phyloP scores from a whole-genome alignment of 1,140 invertebrate genomes.

The Chironomus tepperi region DNA sequence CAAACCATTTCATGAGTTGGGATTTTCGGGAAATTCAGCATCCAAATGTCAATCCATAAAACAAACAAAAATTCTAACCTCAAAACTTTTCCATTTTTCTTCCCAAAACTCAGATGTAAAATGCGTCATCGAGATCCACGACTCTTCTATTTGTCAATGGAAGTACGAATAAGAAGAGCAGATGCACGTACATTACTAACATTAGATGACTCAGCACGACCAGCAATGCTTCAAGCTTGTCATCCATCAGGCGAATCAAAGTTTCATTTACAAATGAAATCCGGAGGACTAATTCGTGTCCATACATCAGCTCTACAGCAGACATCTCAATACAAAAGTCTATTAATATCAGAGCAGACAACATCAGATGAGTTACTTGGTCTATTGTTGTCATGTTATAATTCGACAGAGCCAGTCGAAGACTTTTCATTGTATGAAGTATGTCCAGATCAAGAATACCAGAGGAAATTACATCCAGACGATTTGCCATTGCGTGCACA shows the following conservation, averaged over 20 bases:
- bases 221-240: slow-evolving; percentile 80
- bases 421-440: slow-evolving; percentile 85
- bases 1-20: not conserved
- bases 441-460: slow-evolving; percentile 52
- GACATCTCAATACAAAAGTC: slow-evolving; percentile 85
- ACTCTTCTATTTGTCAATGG: slow-evolving; percentile 90
- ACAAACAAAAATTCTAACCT: not conserved
- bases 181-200: slow-evolving; percentile 73
- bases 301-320: slow-evolving; percentile 84
- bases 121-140: slow-evolving; percentile 86
- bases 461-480: slow-evolving; percentile 76
- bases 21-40: no score
- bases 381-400: slow-evolving; percentile 77
- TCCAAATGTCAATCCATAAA: no score
- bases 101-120: slow-evolving; percentile 37
- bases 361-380: slow-evolving; percentile 83
- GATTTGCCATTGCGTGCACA: slow-evolving; percentile 78
- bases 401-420: slow-evolving; percentile 69
- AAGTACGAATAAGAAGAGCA: slow-evolving; percentile 72
- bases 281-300: slow-evolving; percentile 79
- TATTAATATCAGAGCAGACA: slow-evolving; percentile 79
- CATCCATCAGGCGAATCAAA: slow-evolving; percentile 85
- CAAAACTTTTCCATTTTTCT: slow-evolving; percentile 12
- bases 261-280: slow-evolving; percentile 75
- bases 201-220: slow-evolving; percentile 78